A percentile compares a stretch with the other conserved stretches of the same genome.
These are phyloP conservation scores for Polypedilum pembai DNA, from an alignment of 1,140 invertebrate genomes.

Conservation along the genomic window DNA sequence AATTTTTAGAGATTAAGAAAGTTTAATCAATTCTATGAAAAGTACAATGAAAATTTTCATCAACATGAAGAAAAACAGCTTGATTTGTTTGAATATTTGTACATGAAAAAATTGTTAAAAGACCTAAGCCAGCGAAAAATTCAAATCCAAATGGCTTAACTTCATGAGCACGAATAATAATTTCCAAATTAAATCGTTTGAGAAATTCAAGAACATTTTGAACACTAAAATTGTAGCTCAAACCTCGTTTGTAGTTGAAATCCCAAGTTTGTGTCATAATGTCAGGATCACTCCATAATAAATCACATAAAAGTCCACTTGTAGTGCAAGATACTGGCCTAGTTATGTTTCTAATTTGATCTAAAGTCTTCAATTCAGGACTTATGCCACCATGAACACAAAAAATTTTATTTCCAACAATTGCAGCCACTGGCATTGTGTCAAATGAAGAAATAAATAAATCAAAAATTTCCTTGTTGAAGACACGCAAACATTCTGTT, in stretches of 20 bases:
- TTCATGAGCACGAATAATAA: conserved; percentile 99
- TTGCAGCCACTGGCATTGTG: conserved; percentile 95
- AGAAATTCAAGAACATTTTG: conserved; percentile 98
- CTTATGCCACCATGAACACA: conserved; percentile 99
- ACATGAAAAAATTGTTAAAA: not conserved
- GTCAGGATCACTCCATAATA: conserved; percentile 98
- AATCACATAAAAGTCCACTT: conserved; percentile 99
- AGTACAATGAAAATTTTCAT: not conserved
- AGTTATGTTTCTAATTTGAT: conserved; percentile 85
- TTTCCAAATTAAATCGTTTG: conserved; percentile 98
- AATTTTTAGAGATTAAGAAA: too few relatives aligned
- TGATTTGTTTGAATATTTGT: not conserved
- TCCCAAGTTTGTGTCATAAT: conserved; percentile 99
- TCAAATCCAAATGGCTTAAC: conserved; percentile 40
- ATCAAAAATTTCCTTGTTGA: conserved; percentile 95
- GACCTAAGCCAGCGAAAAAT: not conserved
- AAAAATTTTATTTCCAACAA: conserved; percentile 99
- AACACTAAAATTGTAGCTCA: conserved; percentile 96
- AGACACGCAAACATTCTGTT: conserved; percentile 53
- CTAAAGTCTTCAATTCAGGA: conserved; percentile 98
- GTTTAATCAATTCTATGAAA: not conserved
- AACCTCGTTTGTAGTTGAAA: conserved; percentile 98
- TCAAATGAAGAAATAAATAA: conserved; percentile 99
- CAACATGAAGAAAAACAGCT: not conserved
- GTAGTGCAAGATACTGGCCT: conserved; percentile 51